A percentile compares a stretch with the other conserved stretches of the same genome.
Evolutionary conservation across 2,113 vertebrate species (phyloP).

Genomic region (Chascanopsetta lugubris): DNA sequence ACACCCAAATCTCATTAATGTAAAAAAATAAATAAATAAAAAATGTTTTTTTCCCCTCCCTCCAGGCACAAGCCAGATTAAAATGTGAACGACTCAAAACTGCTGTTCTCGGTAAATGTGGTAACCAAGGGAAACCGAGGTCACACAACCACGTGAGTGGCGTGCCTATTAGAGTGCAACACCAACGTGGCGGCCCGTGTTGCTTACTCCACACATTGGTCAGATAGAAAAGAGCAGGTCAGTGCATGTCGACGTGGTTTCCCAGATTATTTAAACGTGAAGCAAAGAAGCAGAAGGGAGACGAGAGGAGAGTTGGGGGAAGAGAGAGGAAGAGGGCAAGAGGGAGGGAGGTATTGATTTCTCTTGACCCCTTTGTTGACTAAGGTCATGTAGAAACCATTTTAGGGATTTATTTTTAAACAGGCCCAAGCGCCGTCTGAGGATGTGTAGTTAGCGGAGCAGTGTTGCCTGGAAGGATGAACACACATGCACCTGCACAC

Average conservation of each 20-base stretch:
- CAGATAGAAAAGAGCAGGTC: conserved; percentile 17
- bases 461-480: conserved; percentile 56
- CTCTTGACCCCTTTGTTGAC: conserved; percentile 80
- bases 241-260: no score
- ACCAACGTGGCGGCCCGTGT: conserved; percentile 12
- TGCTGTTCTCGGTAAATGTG: conserved; percentile 35
- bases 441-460: conserved; percentile 60
- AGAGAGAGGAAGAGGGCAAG: conserved; percentile 55
- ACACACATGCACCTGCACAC: conserved; percentile 29
- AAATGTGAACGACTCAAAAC: conserved; percentile 31
- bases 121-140: conserved; percentile 59
- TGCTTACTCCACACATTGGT: conserved; percentile 34
- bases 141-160: conserved; percentile 30
- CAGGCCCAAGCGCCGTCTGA: conserved; percentile 65
- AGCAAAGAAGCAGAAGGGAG: conserved; percentile 59
- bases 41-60: conserved; percentile 6
- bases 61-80: conserved; percentile 13
- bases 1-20: conserved; percentile 15
- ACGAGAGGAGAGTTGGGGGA: conserved; percentile 65
- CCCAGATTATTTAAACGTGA: conserved; percentile 48
- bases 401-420: conserved; percentile 82
- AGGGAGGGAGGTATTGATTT: conserved; percentile 80
- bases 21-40: conserved; percentile 1
- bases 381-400: conserved; percentile 80
- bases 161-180: conserved; percentile 19